A percentile compares a stretch with the other conserved stretches of the same genome.
Evolutionary conservation across 2,113 vertebrate species (phyloP).

Genomic region (Sinocyclocheilus grahami): DNA sequence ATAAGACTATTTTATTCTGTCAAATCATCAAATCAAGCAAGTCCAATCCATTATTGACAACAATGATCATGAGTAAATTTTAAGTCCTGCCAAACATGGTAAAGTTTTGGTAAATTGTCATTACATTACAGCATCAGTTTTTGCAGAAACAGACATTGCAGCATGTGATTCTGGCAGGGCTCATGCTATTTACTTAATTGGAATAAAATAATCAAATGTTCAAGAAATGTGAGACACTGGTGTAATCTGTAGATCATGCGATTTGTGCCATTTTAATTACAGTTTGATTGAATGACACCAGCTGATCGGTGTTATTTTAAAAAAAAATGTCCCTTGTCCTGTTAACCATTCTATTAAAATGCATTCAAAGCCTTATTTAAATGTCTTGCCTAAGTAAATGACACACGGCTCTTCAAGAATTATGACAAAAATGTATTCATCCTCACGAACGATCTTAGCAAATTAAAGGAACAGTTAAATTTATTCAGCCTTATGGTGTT

Average conservation of each 20-base stretch:
- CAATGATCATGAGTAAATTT: neutral
- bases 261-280: neutral
- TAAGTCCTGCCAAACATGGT: neutral
- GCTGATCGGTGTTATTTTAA: neutral
- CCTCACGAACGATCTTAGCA: neutral
- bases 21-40: neutral
- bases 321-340: neutral
- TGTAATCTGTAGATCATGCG: neutral
- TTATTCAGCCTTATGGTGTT: neutral
- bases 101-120: neutral
- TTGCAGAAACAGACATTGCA: neutral
- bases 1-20: neutral
- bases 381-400: constrained; percentile 27
- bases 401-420: constrained; percentile 15
- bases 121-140: neutral
- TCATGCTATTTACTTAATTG: neutral
- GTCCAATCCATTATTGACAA: neutral
- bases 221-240: neutral
- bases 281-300: neutral
- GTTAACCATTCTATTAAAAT: constrained; percentile 28
- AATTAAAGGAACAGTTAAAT: neutral
- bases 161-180: neutral
- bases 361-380: constrained; percentile 16
- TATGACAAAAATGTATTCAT: constrained; percentile 28
- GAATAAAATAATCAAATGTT: neutral